Evolutionary conservation across 2,888 invertebrate species (phyloP).

Genomic region (Galerucella pusilla): DNA sequence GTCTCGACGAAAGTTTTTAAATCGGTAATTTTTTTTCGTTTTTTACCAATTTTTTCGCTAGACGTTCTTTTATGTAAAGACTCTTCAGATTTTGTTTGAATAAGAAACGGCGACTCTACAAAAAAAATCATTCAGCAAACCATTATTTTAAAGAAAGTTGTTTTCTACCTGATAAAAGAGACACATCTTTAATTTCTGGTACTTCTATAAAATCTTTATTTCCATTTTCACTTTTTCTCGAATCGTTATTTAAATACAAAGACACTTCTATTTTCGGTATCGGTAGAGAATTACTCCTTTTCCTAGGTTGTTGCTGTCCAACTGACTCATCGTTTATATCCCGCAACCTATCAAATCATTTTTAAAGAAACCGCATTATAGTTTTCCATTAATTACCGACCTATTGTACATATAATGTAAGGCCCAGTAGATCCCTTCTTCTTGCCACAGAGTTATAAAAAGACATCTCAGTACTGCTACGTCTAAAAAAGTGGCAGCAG

Average conservation of each 20-base stretch:
- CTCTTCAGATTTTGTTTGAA: conserved; percentile 64
- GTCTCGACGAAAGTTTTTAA: conserved; percentile 92
- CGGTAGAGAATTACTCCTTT: conserved; percentile 92
- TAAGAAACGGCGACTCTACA: conserved; percentile 66
- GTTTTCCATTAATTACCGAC: conserved; percentile 63
- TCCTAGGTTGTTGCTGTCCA: conserved; percentile 81
- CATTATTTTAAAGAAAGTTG: background rate
- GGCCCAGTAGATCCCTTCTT: conserved; percentile 98
- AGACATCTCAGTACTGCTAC: conserved; percentile 95
- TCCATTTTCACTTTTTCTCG: conserved; percentile 70
- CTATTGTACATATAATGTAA: conserved; percentile 90
- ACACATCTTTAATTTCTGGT: conserved; percentile 77
- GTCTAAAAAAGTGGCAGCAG: conserved; percentile 94
- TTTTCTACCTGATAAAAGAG: conserved; percentile 70
- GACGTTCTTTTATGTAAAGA: conserved; percentile 72
- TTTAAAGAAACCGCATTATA: conserved; percentile 1
- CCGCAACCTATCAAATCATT: conserved; percentile 72
- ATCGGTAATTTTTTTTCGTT: conserved; percentile 88
- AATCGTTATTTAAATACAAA: conserved; percentile 81
- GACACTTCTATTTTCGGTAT: conserved; percentile 94
- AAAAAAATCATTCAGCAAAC: conserved; percentile 13
- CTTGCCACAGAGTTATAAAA: conserved; percentile 97
- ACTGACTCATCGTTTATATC: conserved; percentile 89
- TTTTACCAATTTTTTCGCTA: conserved; percentile 76
- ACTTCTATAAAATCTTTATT: conserved; percentile 83